Percentiles rank a stretch among this genome's conserved stretches.
Evolutionary conservation across 2,797 vertebrate genomes (phyloP).

Genomic region (Zalophus californianus): DNA sequence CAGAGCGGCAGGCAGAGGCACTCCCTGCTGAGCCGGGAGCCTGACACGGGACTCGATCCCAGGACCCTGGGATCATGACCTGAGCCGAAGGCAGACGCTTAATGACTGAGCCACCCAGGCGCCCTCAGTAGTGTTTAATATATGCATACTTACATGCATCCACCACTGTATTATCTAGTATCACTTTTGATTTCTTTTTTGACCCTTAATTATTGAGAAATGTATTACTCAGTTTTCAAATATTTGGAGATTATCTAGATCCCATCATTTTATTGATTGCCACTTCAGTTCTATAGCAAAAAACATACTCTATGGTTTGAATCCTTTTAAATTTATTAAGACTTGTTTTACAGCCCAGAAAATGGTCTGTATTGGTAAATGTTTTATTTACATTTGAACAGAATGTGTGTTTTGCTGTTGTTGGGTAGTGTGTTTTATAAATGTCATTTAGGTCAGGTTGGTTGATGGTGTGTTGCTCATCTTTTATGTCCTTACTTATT

Average conservation of each 20-base stretch:
- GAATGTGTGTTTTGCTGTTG: neutral
- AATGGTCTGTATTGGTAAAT: neutral
- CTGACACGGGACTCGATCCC: too few species aligned
- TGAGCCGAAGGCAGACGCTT: too few species aligned
- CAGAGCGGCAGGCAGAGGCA: too few species aligned
- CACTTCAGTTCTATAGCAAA: neutral
- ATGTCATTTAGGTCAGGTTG: neutral
- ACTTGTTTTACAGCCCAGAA: neutral
- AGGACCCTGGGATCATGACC: too few species aligned
- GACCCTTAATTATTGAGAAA: neutral
- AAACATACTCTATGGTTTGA: neutral
- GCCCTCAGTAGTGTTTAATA: neutral
- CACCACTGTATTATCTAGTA: neutral
- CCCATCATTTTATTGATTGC: neutral
- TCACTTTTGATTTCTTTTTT: conserved; percentile 11
- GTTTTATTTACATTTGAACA: neutral
- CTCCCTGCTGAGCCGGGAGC: too few species aligned
- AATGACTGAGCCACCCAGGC: too few species aligned
- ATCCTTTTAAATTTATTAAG: neutral
- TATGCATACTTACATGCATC: neutral
- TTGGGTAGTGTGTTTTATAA: neutral
- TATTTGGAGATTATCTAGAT: neutral
- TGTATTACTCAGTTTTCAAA: neutral
- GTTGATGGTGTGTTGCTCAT: neutral
- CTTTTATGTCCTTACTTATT: neutral